phyloP scores from a whole-genome alignment of 2,113 vertebrate species.

The Dolichotis patagonum region DNA sequence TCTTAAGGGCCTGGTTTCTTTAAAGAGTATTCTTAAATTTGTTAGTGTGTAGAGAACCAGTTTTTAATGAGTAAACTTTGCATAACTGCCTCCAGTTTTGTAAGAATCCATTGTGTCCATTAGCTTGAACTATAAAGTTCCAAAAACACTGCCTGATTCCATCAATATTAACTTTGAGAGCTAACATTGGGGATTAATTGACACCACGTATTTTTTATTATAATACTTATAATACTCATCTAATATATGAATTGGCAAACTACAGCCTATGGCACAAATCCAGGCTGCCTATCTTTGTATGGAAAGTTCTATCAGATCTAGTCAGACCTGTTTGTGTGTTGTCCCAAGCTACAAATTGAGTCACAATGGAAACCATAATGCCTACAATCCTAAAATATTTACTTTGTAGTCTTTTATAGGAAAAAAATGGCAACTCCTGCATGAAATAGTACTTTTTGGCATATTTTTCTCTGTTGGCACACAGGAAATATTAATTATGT shows the following conservation, averaged over 20 bases:
- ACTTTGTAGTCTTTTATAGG: not conserved
- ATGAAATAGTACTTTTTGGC: not conserved
- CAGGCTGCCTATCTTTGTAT: not conserved
- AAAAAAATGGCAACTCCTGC: not conserved
- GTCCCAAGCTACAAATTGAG: not conserved
- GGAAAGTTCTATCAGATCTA: not conserved
- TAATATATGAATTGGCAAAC: not conserved
- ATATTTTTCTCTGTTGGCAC: conserved; percentile 5
- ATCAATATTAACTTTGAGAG: not conserved
- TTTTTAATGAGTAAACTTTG: conserved; percentile 45
- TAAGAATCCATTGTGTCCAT: not conserved
- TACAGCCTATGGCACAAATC: not conserved
- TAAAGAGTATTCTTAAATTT: not conserved
- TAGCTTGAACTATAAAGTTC: not conserved
- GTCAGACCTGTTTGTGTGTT: not conserved
- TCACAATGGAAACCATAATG: not conserved
- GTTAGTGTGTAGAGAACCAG: not conserved
- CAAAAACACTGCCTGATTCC: not conserved
- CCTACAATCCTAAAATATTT: not conserved
- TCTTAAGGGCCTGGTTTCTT: not conserved
- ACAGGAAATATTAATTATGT: conserved; percentile 1
- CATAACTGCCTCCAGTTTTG: not conserved
- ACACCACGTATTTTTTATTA: not conserved
- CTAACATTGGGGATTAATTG: not conserved
- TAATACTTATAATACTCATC: not conserved